Evolutionary conservation across 2,797 vertebrate species (phyloP).

Genomic region (Synanceia verrucosa): DNA sequence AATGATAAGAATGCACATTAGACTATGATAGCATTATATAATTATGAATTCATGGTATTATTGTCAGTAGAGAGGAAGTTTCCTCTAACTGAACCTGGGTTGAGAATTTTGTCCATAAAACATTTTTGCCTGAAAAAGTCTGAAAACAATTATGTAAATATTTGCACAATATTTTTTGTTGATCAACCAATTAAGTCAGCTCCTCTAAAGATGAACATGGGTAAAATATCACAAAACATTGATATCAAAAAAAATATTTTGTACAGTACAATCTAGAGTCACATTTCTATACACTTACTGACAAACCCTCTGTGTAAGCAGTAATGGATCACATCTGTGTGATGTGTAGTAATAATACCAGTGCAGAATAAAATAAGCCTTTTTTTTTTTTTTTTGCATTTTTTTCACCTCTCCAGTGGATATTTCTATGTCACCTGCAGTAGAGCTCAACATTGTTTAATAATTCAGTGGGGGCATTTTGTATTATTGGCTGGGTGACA

Average conservation of each 20-base stretch:
- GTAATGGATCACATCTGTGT: neutral
- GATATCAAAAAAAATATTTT: neutral
- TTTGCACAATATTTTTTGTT: neutral
- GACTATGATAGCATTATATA: neutral
- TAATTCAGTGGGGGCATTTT: conserved; percentile 68
- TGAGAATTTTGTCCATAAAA: neutral
- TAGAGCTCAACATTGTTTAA: conserved; percentile 58
- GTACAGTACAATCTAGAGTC: neutral
- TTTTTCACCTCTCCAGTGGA: neutral
- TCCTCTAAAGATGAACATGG: neutral
- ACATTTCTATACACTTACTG: neutral
- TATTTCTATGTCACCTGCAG: conserved; percentile 38
- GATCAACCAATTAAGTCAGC: neutral
- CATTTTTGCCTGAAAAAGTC: neutral
- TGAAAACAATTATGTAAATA: neutral
- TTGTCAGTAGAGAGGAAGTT: neutral
- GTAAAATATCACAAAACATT: neutral
- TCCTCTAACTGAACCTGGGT: neutral
- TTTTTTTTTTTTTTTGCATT: too few species aligned
- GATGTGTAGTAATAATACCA: neutral
- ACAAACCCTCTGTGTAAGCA: neutral
- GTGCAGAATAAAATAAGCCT: neutral
- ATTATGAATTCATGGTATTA: neutral
- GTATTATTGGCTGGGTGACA: conserved; percentile 68
- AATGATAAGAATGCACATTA: neutral